Conservation (phyloP, 2,888 invertebrate genomes). For the Drosophila mettleri region DNA sequence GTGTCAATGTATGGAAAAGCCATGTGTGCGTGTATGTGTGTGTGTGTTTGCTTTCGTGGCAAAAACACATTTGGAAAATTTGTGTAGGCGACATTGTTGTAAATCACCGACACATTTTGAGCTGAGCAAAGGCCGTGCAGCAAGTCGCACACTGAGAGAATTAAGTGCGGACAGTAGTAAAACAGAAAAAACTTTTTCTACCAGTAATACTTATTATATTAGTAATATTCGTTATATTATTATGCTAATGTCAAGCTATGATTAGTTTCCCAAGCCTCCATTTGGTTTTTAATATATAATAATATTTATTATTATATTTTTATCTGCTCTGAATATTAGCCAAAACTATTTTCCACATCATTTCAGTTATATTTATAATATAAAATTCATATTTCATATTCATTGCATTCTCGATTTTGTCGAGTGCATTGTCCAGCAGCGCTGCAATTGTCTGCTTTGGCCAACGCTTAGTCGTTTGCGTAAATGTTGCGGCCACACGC, state of each 20-base stretch:
- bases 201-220: neutral
- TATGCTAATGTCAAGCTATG: neutral
- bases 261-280: neutral
- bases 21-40: constrained; percentile 24
- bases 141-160: constrained; percentile 52
- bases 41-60: constrained; percentile 72
- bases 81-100: constrained; percentile 78
- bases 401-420: neutral
- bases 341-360: neutral
- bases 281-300: neutral
- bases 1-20: constrained; percentile 60
- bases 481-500: constrained; percentile 70
- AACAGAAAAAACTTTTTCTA: neutral
- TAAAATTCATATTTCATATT: neutral
- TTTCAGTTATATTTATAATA: neutral
- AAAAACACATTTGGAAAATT: constrained; percentile 80
- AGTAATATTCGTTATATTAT: neutral
- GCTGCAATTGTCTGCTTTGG: constrained; percentile 29
- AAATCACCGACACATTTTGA: constrained; percentile 77
- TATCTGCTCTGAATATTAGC: neutral
- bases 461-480: constrained; percentile 44
- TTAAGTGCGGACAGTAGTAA: neutral
- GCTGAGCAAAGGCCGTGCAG: constrained; percentile 42
- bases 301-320: no score
- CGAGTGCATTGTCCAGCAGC: constrained; percentile 33